phyloP scores from a whole-genome alignment of 2,797 vertebrate species.

The Cuniculus paca region DNA sequence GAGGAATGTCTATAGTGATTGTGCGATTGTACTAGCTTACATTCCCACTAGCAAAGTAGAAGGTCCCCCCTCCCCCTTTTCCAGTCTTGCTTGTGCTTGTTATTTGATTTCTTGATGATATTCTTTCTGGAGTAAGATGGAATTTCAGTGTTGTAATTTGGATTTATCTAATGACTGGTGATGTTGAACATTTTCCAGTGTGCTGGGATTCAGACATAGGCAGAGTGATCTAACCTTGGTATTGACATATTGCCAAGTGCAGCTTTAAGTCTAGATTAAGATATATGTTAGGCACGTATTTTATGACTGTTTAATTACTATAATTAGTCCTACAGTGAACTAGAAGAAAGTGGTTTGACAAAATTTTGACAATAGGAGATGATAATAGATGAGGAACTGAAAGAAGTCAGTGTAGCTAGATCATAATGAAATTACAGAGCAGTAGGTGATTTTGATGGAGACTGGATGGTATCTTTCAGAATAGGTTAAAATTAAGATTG shows the following conservation, averaged over 20 bases:
- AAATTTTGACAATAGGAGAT: background rate
- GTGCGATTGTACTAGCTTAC: background rate
- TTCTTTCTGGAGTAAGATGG: background rate
- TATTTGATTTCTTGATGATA: background rate
- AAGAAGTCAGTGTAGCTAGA: background rate
- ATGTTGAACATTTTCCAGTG: background rate
- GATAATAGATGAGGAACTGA: background rate
- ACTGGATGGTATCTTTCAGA: background rate
- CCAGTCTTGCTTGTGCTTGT: background rate
- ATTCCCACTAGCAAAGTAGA: background rate
- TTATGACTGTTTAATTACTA: background rate
- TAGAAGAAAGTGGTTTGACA: slow-evolving; percentile 19
- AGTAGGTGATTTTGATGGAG: background rate
- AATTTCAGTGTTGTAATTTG: background rate
- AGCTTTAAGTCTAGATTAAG: background rate
- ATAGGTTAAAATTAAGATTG: background rate
- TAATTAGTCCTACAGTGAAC: background rate
- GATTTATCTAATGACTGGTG: background rate
- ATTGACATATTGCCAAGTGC: background rate
- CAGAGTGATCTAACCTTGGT: background rate
- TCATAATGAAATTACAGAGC: background rate
- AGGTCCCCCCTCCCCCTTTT: background rate
- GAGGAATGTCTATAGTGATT: background rate
- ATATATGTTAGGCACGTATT: background rate
- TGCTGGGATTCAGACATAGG: background rate